A percentile compares a stretch with the other conserved stretches of the same genome.
phyloP scores from a whole-genome alignment of 2,113 vertebrate species.

The Sigmodon hispidus region DNA sequence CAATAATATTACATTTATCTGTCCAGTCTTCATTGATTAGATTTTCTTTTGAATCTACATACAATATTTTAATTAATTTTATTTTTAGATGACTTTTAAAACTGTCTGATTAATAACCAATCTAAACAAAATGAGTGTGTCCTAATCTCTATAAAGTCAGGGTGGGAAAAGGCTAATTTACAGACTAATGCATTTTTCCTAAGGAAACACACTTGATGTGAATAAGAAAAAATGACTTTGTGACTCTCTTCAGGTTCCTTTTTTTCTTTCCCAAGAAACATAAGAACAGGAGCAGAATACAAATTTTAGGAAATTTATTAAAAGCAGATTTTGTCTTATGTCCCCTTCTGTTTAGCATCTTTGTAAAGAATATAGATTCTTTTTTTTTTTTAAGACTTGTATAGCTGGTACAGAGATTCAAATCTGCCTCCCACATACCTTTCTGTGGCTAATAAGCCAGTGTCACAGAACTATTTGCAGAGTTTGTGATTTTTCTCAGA shows the following conservation, averaged over 20 bases:
- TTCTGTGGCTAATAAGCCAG: background rate
- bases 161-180: background rate
- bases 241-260: background rate
- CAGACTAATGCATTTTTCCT: background rate
- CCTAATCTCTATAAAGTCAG: slow-evolving; percentile 26
- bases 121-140: slow-evolving; percentile 29
- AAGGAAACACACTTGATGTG: slow-evolving; percentile 22
- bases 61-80: background rate
- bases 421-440: background rate
- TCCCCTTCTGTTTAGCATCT: slow-evolving; percentile 19
- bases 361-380: background rate
- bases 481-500: background rate
- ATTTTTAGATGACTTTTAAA: background rate
- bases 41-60: background rate
- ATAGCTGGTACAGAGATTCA: background rate
- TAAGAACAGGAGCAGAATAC: background rate
- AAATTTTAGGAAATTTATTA: slow-evolving; percentile 3
- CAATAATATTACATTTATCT: background rate
- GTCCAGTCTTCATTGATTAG: background rate
- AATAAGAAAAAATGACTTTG: background rate
- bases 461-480: background rate
- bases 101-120: slow-evolving; percentile 5
- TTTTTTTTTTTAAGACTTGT: background rate
- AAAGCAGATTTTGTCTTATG: slow-evolving; percentile 8
- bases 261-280: slow-evolving; percentile 21